These are phyloP conservation scores for Characodon lateralis DNA, from an alignment of 2,797 vertebrate genomes.

Conservation along the genomic window DNA sequence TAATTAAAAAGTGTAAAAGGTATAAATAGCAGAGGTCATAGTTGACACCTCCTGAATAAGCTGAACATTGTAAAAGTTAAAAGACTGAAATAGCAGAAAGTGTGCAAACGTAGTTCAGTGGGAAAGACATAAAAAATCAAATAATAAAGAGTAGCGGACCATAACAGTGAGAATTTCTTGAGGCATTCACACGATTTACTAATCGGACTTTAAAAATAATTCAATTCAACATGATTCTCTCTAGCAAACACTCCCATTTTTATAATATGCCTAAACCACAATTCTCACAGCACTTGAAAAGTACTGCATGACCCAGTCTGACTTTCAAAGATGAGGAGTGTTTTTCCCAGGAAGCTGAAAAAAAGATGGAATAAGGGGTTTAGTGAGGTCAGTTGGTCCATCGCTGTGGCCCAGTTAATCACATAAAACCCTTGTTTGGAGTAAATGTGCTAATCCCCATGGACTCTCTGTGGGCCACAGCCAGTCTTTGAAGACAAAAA, in stretches of 20 bases:
- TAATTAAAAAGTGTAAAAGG: background rate
- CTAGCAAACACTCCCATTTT: background rate
- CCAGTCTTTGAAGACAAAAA: slow-evolving; percentile 57
- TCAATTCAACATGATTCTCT: background rate
- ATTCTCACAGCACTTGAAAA: slow-evolving; percentile 2
- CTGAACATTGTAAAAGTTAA: background rate
- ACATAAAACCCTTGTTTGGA: slow-evolving; percentile 64
- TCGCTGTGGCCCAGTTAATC: slow-evolving; percentile 57
- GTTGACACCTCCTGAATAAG: background rate
- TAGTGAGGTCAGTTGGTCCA: slow-evolving; percentile 60
- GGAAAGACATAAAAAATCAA: background rate
- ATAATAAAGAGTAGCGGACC: background rate
- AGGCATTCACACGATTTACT: background rate
- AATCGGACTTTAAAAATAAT: background rate
- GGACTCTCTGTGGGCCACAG: slow-evolving; percentile 45
- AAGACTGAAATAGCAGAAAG: background rate
- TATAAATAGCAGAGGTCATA: background rate
- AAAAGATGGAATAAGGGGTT: slow-evolving; percentile 43
- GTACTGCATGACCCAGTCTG: slow-evolving; percentile 12
- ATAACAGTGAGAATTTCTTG: background rate
- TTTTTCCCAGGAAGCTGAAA: slow-evolving; percentile 48
- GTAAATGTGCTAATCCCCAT: slow-evolving; percentile 73
- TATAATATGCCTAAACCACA: background rate
- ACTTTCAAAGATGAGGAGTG: slow-evolving; percentile 15
- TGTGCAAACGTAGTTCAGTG: background rate